Base-by-base conservation (phyloP, 2,113 vertebrate genomes). In the Scytalopus superciliaris region DNA sequence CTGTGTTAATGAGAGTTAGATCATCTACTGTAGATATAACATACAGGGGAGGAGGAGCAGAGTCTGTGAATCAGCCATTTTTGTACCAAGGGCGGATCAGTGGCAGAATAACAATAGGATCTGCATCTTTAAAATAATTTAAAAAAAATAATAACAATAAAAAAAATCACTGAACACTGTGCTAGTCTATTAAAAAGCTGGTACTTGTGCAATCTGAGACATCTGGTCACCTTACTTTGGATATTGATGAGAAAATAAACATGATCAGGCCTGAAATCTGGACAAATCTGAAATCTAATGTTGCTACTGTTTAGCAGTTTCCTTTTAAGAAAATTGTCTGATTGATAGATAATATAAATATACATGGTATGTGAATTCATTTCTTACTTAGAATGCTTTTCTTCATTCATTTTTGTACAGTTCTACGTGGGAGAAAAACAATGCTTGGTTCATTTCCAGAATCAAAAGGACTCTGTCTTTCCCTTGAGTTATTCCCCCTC, bases 1-100 rank as follows among this genome's bases (percentile, higher is more conserved):
- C 93, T 67, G 44, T 70, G 91, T 79, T 96, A 97, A 97, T 95
- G 95, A 94, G 84, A 84, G 90, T 97, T 97, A 97, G 93, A 97
- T 97, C 89, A 95, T 90, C 91, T 84, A 81, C 59, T 92, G 50
- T 94, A 89, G 77, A 76, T 77, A 42, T 33, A 93, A 74, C 80
- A 74, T 84, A 94, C 25, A 90, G 74, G 16, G 69, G 59, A 84
- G 87, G 94, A 95, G 91, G 77, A 76, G 68, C 55, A 73, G 80
- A 44, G 49, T 63, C 64, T 84, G 37, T 69, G 85, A 95, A 87
- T 35, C 33, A 78, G 55, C 28, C 91, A 76, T 87, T 97, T 91
- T 73, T 84, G 78, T 83, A 57, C 21, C 44, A 55, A 92, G 47
- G 55, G 63, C 2, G 12, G 75, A 93, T 23, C 75, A 84, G 53